These are phyloP conservation scores for Rhynchomys soricoides DNA, from an alignment of 2,113 vertebrate genomes.

Conservation along the genomic window DNA sequence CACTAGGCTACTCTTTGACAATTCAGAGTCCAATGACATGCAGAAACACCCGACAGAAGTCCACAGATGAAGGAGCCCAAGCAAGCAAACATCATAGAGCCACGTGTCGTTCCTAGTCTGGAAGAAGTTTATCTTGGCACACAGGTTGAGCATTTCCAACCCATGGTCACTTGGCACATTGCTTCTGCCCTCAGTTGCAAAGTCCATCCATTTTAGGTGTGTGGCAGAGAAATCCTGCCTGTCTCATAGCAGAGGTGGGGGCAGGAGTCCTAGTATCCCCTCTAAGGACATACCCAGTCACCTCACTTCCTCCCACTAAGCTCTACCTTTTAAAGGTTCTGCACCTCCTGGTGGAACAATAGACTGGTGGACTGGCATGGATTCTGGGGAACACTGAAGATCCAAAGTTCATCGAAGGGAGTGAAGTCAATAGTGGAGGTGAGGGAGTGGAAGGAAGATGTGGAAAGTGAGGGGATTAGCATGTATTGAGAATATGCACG, in stretches of 20 bases:
- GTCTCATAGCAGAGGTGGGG: background rate
- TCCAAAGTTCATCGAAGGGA: background rate
- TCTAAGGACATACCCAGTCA: background rate
- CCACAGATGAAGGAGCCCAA: background rate
- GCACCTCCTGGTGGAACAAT: background rate
- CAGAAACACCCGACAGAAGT: background rate
- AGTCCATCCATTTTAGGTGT: background rate
- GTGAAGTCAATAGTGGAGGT: background rate
- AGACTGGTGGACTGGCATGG: background rate
- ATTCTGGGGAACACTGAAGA: background rate
- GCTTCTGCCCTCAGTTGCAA: background rate
- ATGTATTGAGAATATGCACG: background rate
- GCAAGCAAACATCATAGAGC: background rate
- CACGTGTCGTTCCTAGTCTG: background rate
- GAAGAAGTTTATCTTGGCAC: background rate
- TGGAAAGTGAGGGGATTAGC: background rate
- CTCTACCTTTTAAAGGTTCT: background rate
- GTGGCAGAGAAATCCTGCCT: background rate
- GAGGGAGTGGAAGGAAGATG: background rate
- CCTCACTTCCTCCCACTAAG: background rate
- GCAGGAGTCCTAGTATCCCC: background rate
- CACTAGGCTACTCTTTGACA: background rate
- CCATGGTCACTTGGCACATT: background rate
- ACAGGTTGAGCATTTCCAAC: background rate
- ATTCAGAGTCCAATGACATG: background rate